A percentile compares a stretch with the other conserved stretches of the same genome.
These are phyloP conservation scores for Laterallus jamaicensis DNA, from an alignment of 2,113 vertebrate species.

Conservation along the genomic window DNA sequence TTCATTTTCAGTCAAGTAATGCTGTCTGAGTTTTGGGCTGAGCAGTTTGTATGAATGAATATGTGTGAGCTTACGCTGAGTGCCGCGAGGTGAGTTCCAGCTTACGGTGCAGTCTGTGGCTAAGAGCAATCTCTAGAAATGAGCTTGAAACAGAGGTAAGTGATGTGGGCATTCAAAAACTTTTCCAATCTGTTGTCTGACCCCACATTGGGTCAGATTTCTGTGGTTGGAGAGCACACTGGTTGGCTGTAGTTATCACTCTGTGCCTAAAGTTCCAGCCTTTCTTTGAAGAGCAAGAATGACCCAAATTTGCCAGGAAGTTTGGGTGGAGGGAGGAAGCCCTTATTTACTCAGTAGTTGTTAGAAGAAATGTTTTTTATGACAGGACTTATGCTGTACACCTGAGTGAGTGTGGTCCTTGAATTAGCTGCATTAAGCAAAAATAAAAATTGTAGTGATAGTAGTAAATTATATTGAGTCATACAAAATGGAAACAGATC, in stretches of 20 bases:
- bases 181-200: background rate
- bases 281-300: background rate
- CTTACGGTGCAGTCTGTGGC: background rate
- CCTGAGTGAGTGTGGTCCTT: background rate
- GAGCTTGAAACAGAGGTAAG: background rate
- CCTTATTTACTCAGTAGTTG: background rate
- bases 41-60: background rate
- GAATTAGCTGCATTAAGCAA: background rate
- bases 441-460: background rate
- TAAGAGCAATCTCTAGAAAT: background rate
- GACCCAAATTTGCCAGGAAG: background rate
- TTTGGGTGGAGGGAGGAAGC: background rate
- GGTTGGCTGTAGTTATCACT: background rate
- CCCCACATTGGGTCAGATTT: background rate
- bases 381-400: background rate
- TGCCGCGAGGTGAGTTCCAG: background rate
- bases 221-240: background rate
- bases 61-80: background rate
- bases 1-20: background rate
- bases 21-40: background rate
- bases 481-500: background rate
- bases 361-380: background rate
- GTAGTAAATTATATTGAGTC: background rate
- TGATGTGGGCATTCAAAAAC: background rate
- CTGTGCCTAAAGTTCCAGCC: background rate